A percentile compares a stretch with the other conserved stretches of the same genome.
Conservation (phyloP, 2,797 vertebrate species). For the Petrocephalus schoutedeni region DNA sequence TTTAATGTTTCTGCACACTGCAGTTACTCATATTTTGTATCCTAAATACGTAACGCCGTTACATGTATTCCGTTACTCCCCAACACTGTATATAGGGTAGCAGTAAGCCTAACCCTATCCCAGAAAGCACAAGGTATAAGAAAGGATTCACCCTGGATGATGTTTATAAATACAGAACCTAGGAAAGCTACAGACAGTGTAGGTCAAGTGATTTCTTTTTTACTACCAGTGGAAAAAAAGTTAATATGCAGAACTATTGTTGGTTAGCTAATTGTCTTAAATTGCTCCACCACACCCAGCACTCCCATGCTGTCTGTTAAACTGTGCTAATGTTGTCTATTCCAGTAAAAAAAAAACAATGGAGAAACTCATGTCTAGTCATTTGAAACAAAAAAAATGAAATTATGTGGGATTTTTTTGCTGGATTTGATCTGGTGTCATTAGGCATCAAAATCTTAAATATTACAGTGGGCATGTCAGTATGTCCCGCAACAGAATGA, state of each 20-base stretch:
- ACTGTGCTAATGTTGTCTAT: not conserved
- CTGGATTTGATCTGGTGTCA: not conserved
- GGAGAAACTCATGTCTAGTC: not conserved
- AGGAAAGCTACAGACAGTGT: not conserved
- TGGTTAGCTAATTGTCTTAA: not conserved
- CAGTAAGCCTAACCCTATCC: not conserved
- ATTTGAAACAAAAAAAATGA: not conserved
- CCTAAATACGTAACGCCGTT: no score
- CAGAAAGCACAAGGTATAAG: not conserved
- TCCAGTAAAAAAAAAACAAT: not conserved
- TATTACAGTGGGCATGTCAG: not conserved
- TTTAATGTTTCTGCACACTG: no score
- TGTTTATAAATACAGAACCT: not conserved
- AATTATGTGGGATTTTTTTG: not conserved
- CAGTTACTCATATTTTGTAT: no score
- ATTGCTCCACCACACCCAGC: not conserved
- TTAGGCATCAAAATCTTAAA: not conserved
- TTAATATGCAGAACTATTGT: not conserved
- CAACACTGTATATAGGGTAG: not conserved
- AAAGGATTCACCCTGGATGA: not conserved
- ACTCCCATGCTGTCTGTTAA: not conserved
- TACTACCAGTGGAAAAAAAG: not conserved
- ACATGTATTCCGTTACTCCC: not conserved
- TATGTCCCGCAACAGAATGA: not conserved
- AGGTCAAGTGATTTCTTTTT: not conserved